Base-by-base conservation (phyloP, 2,113 vertebrate species). In the Myiopsitta monachus region DNA sequence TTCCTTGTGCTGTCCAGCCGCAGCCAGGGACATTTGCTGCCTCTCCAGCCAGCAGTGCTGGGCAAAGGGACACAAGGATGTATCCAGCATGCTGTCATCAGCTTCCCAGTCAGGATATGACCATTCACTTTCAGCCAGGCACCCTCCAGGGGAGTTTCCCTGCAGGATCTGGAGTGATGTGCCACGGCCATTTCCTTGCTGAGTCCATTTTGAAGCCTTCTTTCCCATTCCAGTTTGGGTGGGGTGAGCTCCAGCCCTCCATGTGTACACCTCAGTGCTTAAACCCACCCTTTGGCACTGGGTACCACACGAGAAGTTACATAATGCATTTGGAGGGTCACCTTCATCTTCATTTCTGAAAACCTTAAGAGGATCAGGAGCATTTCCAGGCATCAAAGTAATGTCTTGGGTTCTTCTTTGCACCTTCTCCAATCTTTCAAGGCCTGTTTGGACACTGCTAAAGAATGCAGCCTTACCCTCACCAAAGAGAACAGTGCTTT, bases 1-100 rank as follows among this genome's bases (percentile, higher is more conserved):
- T 11, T 28, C 38, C 2, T 0, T 24, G 36, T 13, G 39, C 39
- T 39, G 7, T 75, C 30, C 4, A 1, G 33, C 21, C 24, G 7
- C 1, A 1, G 51, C 49, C 3, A 7, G 1, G 3, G 70, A 28
- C 70, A 15, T 31, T 18, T 68, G 11, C 27, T 69, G 59, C 38
- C 64, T 69, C 64, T 64, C 24, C 30, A 55, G 23, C 9, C 31
- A 31, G 30, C 11, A 8, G 36, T 14, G 33, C 30, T 15, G 30
- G 27, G 41, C n/a, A 62, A 66, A 82, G 41, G 74, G 33, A 67
- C 61, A 82, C 41, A 31, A 33, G 15, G 10, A 6, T 43, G 33
- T 59, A 5, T 19, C 52, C 46, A 52, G n/a, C 14, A 72, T 70
- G 38, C 15, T 41, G 44, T 41, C 17, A 14, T 49, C 59, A 33